These are phyloP conservation scores for Triops cancriformis DNA, from an alignment of 1,140 invertebrate species.

Conservation along the genomic window DNA sequence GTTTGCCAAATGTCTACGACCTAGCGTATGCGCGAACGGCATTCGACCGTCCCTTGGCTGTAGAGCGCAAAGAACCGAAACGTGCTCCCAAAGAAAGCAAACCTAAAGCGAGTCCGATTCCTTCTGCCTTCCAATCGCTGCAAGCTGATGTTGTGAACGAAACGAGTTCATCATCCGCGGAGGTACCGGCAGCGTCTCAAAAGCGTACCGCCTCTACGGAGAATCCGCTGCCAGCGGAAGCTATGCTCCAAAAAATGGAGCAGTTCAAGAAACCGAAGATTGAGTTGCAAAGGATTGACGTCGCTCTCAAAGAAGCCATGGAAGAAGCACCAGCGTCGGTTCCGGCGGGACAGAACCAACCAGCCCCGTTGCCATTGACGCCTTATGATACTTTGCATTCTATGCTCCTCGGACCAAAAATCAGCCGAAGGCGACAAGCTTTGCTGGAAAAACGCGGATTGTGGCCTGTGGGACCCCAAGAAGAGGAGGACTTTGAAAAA, in stretches of 20 bases:
- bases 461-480: background rate
- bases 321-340: background rate
- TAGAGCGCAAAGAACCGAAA: background rate
- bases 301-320: background rate
- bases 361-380: background rate
- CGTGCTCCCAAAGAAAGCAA: slow-evolving; percentile 16
- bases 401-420: background rate
- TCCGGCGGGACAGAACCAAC: background rate
- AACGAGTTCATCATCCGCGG: background rate
- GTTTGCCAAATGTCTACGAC: slow-evolving; percentile 73
- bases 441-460: background rate
- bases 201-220: background rate
- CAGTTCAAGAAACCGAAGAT: background rate
- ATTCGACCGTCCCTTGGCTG: slow-evolving; percentile 22
- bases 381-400: background rate
- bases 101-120: slow-evolving; percentile 1
- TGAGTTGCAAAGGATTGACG: background rate
- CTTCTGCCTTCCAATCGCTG: background rate
- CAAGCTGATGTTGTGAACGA: background rate
- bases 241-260: background rate
- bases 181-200: background rate
- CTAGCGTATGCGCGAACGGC: slow-evolving; percentile 65
- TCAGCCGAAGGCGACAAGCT: background rate
- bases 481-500: background rate
- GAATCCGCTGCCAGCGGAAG: background rate